These are phyloP conservation scores for Pachymerium ferrugineum DNA, from an alignment of 2,888 invertebrate species.

Conservation along the genomic window DNA sequence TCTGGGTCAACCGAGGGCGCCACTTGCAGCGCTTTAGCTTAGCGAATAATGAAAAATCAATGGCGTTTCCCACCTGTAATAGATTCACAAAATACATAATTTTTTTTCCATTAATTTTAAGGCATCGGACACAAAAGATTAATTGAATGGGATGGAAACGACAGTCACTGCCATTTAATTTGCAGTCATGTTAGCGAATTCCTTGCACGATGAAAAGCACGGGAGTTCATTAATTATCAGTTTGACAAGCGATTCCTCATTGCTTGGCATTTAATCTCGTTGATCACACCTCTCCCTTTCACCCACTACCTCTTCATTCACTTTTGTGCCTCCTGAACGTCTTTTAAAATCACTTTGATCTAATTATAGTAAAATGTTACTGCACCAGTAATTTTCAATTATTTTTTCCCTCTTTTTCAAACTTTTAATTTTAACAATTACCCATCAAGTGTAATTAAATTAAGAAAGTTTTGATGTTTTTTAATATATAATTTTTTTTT, in stretches of 20 bases:
- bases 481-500: no score
- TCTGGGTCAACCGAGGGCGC: not conserved
- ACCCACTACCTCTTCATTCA: not conserved
- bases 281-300: not conserved
- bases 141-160: not conserved
- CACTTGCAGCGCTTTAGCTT: not conserved
- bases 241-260: slow-evolving; percentile 15
- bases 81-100: no score
- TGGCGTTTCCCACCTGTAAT: no score
- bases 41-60: not conserved
- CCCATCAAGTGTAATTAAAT: no score
- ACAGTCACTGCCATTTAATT: slow-evolving; percentile 14
- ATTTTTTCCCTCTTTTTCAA: not conserved
- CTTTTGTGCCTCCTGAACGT: not conserved
- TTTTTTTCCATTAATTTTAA: no score
- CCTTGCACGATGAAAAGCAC: not conserved
- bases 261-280: slow-evolving; percentile 23
- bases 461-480: no score
- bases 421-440: no score
- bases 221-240: slow-evolving; percentile 18
- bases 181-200: not conserved
- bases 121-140: not conserved
- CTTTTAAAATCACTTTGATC: not conserved
- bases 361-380: not conserved
- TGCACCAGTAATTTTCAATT: not conserved